phyloP scores from a whole-genome alignment of 2,113 vertebrate genomes.

The Rhinolophus sinicus region DNA sequence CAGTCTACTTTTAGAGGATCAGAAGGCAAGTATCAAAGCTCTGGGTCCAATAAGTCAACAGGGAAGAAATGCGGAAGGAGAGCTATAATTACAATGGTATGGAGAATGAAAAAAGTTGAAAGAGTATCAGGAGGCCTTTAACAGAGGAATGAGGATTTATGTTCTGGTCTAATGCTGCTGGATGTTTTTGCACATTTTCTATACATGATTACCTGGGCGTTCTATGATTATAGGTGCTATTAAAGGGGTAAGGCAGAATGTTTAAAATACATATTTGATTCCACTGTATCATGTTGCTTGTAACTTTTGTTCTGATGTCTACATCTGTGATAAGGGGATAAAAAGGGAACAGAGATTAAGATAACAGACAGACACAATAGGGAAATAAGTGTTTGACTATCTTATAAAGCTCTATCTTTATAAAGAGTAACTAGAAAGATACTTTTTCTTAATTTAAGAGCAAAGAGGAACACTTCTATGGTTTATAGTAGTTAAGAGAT shows the following conservation, averaged over 20 bases:
- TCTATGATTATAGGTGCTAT: background rate
- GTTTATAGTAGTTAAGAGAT: background rate
- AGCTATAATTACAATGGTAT: background rate
- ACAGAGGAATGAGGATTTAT: background rate
- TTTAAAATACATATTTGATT: background rate
- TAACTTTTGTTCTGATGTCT: background rate
- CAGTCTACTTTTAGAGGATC: background rate
- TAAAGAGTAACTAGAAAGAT: background rate
- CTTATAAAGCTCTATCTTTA: background rate
- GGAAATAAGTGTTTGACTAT: background rate
- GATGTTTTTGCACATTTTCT: background rate
- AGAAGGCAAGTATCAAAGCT: conserved; percentile 33
- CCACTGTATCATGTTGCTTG: background rate
- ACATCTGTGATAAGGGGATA: background rate
- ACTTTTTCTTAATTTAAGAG: background rate
- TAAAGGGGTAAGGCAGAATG: background rate
- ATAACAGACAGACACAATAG: background rate
- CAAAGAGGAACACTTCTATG: background rate
- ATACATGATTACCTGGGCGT: background rate
- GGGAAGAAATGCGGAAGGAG: background rate
- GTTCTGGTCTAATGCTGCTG: background rate
- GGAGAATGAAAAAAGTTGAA: background rate
- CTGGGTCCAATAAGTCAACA: background rate
- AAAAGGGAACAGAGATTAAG: background rate
- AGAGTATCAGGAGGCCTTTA: background rate